A percentile compares a stretch with the other conserved stretches of the same genome.
Evolutionary conservation across 2,797 vertebrate genomes (phyloP).

Genomic region (Ispidina picta): DNA sequence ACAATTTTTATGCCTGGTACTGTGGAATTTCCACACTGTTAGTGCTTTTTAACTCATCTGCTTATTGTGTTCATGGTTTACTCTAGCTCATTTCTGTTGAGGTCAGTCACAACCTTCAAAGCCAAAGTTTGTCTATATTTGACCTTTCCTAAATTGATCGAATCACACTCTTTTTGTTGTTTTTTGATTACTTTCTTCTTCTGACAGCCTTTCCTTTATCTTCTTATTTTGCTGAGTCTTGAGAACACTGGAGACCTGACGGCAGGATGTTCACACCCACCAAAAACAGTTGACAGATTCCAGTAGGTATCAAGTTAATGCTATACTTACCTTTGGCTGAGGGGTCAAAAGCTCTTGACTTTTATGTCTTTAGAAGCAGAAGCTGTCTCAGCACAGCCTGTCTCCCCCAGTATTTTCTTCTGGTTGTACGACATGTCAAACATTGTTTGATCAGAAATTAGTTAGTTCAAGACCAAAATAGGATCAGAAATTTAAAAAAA

Average conservation of each 20-base stretch:
- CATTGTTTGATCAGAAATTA: neutral
- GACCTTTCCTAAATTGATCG: constrained; percentile 30
- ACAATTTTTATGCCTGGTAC: constrained; percentile 37
- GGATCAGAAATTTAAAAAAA: neutral
- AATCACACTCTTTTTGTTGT: constrained; percentile 18
- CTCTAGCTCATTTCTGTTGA: neutral
- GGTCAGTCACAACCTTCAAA: constrained; percentile 45
- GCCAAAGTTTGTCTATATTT: constrained; percentile 45
- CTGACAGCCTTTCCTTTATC: constrained; percentile 5
- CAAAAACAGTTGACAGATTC: constrained; percentile 29
- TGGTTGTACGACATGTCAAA: neutral
- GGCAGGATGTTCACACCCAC: neutral
- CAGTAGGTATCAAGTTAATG: neutral
- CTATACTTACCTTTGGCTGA: neutral
- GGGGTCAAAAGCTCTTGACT: neutral
- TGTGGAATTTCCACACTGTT: constrained; percentile 52
- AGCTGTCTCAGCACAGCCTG: neutral
- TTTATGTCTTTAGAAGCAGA: neutral
- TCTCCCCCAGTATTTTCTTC: neutral
- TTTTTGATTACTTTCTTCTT: constrained; percentile 36
- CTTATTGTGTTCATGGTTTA: constrained; percentile 37
- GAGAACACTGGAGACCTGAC: neutral
- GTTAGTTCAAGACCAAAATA: neutral
- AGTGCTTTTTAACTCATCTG: constrained; percentile 43
- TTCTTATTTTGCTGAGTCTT: constrained; percentile 3